Percentiles rank a stretch among this genome's conserved stretches.
These are phyloP conservation scores for Sakesphorus luctuosus DNA, from an alignment of 2,113 vertebrate species.

Conservation along the genomic window DNA sequence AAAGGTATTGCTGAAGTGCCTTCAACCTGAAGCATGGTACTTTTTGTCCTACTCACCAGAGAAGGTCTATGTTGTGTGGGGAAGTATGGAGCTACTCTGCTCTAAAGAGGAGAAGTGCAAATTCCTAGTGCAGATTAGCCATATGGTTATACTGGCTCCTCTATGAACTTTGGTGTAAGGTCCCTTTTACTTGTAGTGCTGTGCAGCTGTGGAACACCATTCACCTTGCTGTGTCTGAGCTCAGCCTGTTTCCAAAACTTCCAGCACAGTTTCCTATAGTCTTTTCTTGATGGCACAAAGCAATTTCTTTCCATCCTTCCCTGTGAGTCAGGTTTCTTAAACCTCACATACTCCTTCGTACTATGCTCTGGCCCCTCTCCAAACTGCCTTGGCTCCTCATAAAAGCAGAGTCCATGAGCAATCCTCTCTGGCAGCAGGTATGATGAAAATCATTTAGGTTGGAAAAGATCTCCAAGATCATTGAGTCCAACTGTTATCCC, in stretches of 20 bases:
- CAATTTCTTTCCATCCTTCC: background rate
- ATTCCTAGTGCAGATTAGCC: background rate
- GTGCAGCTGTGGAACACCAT: background rate
- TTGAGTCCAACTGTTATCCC: background rate
- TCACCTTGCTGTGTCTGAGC: background rate
- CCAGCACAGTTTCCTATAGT: background rate
- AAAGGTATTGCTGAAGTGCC: background rate
- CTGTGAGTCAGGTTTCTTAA: background rate
- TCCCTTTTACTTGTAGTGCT: background rate
- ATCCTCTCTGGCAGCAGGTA: background rate
- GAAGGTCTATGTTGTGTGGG: background rate
- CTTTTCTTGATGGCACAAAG: background rate
- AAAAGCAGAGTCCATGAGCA: background rate
- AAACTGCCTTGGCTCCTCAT: background rate
- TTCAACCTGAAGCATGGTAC: rapidly evolving
- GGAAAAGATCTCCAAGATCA: background rate
- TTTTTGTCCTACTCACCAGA: background rate
- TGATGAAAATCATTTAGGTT: background rate
- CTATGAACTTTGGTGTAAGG: background rate
- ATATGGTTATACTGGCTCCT: background rate
- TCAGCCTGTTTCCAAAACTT: background rate
- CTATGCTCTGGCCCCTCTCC: background rate
- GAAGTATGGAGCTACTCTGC: background rate
- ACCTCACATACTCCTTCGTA: background rate
- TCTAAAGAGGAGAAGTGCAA: background rate